Base-by-base conservation (phyloP, 2,797 vertebrate genomes). In the Crenuchus spilurus region DNA sequence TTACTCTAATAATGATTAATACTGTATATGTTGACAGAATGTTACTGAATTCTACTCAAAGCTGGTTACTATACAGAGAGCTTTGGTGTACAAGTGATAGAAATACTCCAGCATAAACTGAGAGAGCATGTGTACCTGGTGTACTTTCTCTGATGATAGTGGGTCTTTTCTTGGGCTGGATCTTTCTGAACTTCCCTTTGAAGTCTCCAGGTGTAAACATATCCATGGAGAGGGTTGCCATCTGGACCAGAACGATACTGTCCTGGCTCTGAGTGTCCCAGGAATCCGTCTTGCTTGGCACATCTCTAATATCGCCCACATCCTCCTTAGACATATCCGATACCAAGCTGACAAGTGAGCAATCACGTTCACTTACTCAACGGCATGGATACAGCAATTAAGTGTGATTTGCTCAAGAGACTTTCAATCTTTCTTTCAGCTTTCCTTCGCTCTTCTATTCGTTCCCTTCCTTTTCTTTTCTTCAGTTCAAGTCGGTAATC, bases 121-220 rank as follows among this genome's bases (percentile, higher is more conserved):
- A 18, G 18, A 64, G 35, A 42, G 13, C 1, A 18, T n/a, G 30
- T 22, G 14, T 41, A 61, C 39, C 42, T 66, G 52, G 10, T 85
- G 26, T 61, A 83, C 94, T 84, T 95, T 98, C 96, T 94, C 87
- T 84, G 82, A 95, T 88, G 84, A 99, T 86, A 72, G 93, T 88
- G 9, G 92, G 94, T 88, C 95, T 94, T 87, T 94, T 98, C 88
- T 90, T 95, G 61, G 91, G 87, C 75, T 94, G 94, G 79, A 97
- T 93, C 85, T 94, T 97, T 46, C 92, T 87, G 87, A 94, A 93
- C 74, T 90, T 96, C 74, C 95, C 96, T 33, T 90, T 95, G 76
- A 92, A 92, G 84, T 95, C 94, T 74, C 92, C 93, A 83, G 92
- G 93, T 10, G 94, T 84, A 52, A 95, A 93, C 80, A 94, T 92